A percentile compares a stretch with the other conserved stretches of the same genome.
Conservation (phyloP, 2,797 vertebrate genomes). For the Cyprinella venusta region DNA sequence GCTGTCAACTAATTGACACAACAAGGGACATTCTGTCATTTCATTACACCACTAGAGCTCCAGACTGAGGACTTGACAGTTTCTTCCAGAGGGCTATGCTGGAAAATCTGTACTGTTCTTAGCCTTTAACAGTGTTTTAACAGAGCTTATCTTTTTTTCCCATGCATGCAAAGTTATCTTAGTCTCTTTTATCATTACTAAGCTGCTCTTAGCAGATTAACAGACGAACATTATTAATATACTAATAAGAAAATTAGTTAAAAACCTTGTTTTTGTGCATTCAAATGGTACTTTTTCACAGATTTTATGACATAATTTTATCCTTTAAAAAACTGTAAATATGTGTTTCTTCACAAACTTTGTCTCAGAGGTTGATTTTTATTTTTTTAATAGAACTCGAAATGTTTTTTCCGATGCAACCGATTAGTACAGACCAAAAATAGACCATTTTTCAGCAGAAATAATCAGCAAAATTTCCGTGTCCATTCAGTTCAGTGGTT, state of each 20-base stretch:
- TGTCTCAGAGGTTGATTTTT: too few relatives aligned
- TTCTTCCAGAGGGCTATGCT: not conserved
- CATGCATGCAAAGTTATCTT: not conserved
- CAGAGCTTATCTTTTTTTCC: not conserved
- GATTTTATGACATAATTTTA: too few relatives aligned
- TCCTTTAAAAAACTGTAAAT: too few relatives aligned
- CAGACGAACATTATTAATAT: slow-evolving; percentile 2
- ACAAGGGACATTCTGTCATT: slow-evolving; percentile 9
- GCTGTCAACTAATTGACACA: slow-evolving; percentile 16
- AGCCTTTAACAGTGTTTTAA: slow-evolving; percentile 8
- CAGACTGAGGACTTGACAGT: not conserved
- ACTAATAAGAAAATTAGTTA: not conserved
- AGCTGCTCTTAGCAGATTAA: slow-evolving; percentile 15
- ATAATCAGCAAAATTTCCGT: too few relatives aligned
- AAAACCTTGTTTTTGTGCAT: not conserved
- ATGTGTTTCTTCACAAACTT: not conserved
- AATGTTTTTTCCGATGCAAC: too few relatives aligned
- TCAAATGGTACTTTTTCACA: too few relatives aligned
- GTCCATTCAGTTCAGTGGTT: too few relatives aligned
- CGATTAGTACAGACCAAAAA: too few relatives aligned
- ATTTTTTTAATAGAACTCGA: too few relatives aligned
- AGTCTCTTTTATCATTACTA: not conserved
- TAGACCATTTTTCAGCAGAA: too few relatives aligned
- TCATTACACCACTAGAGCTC: not conserved
- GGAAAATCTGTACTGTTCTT: slow-evolving; percentile 13